Conservation (phyloP, 2,113 vertebrate species). For the Turnix velox region DNA sequence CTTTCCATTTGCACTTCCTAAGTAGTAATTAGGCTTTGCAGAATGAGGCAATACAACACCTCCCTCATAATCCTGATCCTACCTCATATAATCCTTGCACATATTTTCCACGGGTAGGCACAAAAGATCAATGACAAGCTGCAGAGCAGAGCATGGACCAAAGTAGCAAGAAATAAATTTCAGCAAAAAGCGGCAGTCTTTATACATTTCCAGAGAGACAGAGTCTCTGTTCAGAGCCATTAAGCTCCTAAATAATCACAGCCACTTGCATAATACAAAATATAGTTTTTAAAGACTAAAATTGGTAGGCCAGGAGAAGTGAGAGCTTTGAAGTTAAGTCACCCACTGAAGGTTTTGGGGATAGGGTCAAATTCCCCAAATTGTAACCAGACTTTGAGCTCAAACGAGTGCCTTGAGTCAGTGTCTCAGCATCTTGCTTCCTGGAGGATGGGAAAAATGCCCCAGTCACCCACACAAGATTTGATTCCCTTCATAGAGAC, state of each 20-base stretch:
- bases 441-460: background rate
- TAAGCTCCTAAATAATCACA: background rate
- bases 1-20: background rate
- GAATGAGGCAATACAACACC: background rate
- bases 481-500: background rate
- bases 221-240: background rate
- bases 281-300: background rate
- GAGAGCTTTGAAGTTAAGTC: background rate
- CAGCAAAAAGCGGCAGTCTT: background rate
- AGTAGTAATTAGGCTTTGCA: background rate
- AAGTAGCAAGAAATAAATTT: background rate
- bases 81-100: background rate
- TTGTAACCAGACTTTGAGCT: background rate
- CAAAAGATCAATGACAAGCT: background rate
- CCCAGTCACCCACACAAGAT: background rate
- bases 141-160: background rate
- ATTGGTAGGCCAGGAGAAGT: background rate
- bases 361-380: background rate
- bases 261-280: background rate
- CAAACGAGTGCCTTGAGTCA: background rate
- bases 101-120: background rate
- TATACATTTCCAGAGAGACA: background rate
- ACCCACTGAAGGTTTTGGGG: background rate
- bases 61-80: background rate
- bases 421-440: background rate